Conservation (phyloP, 2,797 vertebrate genomes). For the Spea hammondii region DNA sequence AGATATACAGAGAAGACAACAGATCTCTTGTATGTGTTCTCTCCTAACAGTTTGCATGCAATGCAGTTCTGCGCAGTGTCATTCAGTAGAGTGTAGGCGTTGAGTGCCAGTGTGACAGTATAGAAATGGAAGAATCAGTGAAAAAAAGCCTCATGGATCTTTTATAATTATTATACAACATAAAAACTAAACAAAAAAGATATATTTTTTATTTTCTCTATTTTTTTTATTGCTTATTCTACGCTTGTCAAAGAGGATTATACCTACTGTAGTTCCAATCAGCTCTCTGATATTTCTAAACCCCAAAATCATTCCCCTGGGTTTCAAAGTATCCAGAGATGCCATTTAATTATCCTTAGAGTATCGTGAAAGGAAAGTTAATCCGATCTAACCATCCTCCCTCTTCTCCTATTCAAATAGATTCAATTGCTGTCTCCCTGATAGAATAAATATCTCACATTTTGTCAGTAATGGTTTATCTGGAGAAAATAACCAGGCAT, state of each 20-base stretch:
- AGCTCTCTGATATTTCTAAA: constrained; percentile 6
- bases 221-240: background rate
- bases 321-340: constrained; percentile 38
- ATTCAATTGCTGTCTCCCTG: constrained; percentile 21
- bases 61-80: constrained; percentile 93
- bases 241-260: constrained; percentile 9
- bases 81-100: constrained; percentile 82
- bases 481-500: constrained; percentile 59
- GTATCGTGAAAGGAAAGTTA: constrained; percentile 24
- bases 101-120: constrained; percentile 78
- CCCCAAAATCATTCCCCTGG: constrained; percentile 32
- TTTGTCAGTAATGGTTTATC: constrained; percentile 49
- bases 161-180: constrained; percentile 20
- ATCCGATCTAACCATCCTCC: constrained; percentile 18
- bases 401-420: constrained; percentile 21
- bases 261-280: constrained; percentile 12
- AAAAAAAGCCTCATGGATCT: constrained; percentile 57
- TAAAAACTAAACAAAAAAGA: background rate
- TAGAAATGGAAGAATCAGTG: constrained; percentile 72
- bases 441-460: constrained; percentile 22
- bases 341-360: constrained; percentile 38
- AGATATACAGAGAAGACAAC: constrained; percentile 39
- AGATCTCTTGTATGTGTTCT: constrained; percentile 54
- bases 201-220: background rate
- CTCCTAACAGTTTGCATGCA: constrained; percentile 86